Evolutionary conservation across 2,888 invertebrate genomes (phyloP), one percentile per base, ranked within the genome.

Genomic region (Epinotia bilunana): DNA sequence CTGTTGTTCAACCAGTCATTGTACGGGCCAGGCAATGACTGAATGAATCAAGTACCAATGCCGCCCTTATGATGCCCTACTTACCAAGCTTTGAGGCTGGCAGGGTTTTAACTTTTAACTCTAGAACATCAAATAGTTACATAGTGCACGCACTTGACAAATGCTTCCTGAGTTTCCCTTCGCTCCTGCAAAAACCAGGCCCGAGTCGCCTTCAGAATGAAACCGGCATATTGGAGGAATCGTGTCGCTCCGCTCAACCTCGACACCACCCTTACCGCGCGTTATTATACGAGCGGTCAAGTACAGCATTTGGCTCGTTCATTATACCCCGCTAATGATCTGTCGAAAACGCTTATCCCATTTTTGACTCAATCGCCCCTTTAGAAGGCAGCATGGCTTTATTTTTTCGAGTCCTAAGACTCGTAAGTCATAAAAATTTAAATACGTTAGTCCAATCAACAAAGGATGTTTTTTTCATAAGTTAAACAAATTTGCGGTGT

Each of bases 261-360:
- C 6, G 39, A 43, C 55, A 46, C 12, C 46, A 55, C 13, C 61
- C 55, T 72, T 75, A 62, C 18, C 18, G 65, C 20, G 49, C 62
- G 49, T 57, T 65, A 74, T 39, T 64, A 75, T 69, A 72, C 73
- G 73, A 70, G 39, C 73, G 76, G 73, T 79, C 72, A 74, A 78
- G 76, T 74, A 74, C 79, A 76, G 77, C 79, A 80, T 76, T 74
- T 78, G 64, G 72, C 75, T 65, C 72, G 65, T 67, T 72, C 75
- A 72, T 75, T 75, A 75, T 75, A 71, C 65, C 71, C 55, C 16
- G 43, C 71, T 77, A 79, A 76, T 76, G 76, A 73, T 70, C 76
- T 74, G 76, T 73, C 73, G 73, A 73, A 76, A 76, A 62, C 76
- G 70, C 75, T 75, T 71, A 73, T 70, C 73, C 73, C 65, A 71